phyloP scores from a whole-genome alignment of 2,888 invertebrate genomes.

The Imbricaverruca yamaguchii region DNA sequence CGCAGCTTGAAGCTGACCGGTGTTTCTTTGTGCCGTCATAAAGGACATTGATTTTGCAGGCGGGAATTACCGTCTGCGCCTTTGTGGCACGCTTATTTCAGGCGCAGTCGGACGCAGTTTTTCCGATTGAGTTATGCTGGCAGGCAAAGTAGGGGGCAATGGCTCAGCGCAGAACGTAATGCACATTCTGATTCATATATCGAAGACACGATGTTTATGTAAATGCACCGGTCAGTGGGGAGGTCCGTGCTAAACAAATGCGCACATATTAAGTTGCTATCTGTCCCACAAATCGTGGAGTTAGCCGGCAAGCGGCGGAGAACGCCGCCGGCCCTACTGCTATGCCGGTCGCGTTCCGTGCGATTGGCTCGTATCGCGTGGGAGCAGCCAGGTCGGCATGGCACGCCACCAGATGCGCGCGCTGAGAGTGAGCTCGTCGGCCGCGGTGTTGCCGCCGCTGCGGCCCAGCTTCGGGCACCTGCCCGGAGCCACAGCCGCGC shows the following conservation, averaged over 20 bases:
- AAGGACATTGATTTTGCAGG: not conserved
- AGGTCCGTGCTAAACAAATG: constrained; percentile 8
- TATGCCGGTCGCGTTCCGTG: not conserved
- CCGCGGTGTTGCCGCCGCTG: too few relatives aligned
- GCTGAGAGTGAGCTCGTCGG: too few relatives aligned
- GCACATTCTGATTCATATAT: not conserved
- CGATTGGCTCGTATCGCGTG: not conserved
- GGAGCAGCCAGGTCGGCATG: not conserved
- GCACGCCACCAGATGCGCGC: too few relatives aligned
- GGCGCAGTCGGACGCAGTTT: not conserved
- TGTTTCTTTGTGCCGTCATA: not conserved
- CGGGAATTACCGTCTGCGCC: not conserved
- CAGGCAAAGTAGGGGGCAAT: not conserved
- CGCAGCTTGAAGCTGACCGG: not conserved
- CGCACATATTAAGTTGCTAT: not conserved
- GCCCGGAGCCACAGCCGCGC: not conserved
- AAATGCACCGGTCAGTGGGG: not conserved
- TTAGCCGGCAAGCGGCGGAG: not conserved
- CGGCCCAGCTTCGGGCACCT: too few relatives aligned
- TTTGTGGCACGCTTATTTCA: not conserved
- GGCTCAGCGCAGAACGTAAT: not conserved
- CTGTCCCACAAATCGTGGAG: not conserved
- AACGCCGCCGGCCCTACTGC: not conserved
- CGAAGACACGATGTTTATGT: not conserved
- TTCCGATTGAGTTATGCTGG: not conserved